Percentiles rank a stretch among this genome's conserved stretches.
phyloP scores from a whole-genome alignment of 2,113 vertebrate species.

The Procapra przewalskii region DNA sequence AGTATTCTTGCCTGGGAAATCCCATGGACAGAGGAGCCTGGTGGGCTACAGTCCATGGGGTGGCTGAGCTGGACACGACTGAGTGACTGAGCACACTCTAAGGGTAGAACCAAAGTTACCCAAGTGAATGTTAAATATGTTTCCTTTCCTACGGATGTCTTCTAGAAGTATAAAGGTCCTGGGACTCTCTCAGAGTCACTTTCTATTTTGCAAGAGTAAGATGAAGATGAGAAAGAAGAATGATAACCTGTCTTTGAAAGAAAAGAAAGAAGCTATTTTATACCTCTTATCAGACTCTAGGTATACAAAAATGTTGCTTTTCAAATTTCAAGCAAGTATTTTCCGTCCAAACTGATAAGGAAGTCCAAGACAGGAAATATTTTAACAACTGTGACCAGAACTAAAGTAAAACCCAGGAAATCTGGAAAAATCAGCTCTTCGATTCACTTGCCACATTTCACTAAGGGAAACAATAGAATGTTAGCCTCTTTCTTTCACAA shows the following conservation, averaged over 20 bases:
- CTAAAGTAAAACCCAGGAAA: conserved; percentile 25
- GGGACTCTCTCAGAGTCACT: neutral
- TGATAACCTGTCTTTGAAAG: neutral
- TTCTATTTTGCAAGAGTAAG: neutral
- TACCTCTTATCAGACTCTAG: neutral
- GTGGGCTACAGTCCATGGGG: neutral
- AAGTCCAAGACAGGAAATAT: neutral
- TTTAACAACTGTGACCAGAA: neutral
- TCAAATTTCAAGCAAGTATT: neutral
- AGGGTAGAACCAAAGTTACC: neutral
- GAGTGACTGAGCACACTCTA: neutral
- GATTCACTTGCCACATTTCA: neutral
- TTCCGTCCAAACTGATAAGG: neutral
- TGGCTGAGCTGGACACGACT: neutral
- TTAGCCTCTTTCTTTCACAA: neutral
- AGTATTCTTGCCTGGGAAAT: neutral
- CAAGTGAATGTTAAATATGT: neutral
- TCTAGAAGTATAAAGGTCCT: neutral
- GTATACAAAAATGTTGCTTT: neutral
- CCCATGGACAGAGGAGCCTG: neutral
- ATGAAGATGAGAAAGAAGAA: neutral
- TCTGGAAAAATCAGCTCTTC: neutral
- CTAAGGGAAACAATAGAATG: neutral
- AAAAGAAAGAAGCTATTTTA: neutral
- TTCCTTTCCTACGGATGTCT: neutral